Evolutionary conservation across 2,888 invertebrate genomes (phyloP).

Genomic region (Meandrusa payeni): DNA sequence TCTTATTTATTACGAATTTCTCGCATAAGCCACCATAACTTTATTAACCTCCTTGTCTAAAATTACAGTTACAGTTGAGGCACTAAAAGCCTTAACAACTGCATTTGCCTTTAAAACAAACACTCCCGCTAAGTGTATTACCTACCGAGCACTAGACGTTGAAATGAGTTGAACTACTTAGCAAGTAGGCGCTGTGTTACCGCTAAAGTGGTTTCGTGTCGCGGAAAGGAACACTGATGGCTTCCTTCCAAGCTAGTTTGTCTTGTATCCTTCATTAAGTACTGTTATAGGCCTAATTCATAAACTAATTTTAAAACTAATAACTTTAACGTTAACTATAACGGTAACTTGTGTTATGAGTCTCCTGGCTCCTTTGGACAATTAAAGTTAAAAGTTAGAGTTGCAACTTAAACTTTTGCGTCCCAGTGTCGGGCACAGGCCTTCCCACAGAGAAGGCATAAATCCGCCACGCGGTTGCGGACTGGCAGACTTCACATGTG

Average conservation of each 20-base stretch:
- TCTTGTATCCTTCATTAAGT: conserved; percentile 59
- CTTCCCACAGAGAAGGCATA: too few species aligned
- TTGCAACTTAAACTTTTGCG: too few species aligned
- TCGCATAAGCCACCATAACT: conserved; percentile 48
- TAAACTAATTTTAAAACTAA: too few species aligned
- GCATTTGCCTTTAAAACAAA: conserved; percentile 61
- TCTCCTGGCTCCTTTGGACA: too few species aligned
- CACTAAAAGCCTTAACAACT: conserved; percentile 60
- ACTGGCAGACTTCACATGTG: too few species aligned
- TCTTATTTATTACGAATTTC: conserved; percentile 49
- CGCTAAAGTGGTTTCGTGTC: conserved; percentile 55
- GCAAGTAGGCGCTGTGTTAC: conserved; percentile 50
- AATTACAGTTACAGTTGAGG: conserved; percentile 47
- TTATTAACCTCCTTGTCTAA: conserved; percentile 56
- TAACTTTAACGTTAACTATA: conserved; percentile 40
- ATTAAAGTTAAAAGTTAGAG: too few species aligned
- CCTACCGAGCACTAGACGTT: conserved; percentile 49
- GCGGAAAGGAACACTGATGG: conserved; percentile 54
- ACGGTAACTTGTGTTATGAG: too few species aligned
- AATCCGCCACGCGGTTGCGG: too few species aligned
- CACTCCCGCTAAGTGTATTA: conserved; percentile 59
- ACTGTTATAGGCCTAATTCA: too few species aligned
- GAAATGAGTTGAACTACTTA: conserved; percentile 60
- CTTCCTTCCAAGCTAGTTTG: conserved; percentile 57
- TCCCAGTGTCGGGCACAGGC: too few species aligned